Evolutionary conservation across 2,113 vertebrate genomes (phyloP), one percentile per base, ranked within the genome.

Genomic region (Notiomystis cincta): DNA sequence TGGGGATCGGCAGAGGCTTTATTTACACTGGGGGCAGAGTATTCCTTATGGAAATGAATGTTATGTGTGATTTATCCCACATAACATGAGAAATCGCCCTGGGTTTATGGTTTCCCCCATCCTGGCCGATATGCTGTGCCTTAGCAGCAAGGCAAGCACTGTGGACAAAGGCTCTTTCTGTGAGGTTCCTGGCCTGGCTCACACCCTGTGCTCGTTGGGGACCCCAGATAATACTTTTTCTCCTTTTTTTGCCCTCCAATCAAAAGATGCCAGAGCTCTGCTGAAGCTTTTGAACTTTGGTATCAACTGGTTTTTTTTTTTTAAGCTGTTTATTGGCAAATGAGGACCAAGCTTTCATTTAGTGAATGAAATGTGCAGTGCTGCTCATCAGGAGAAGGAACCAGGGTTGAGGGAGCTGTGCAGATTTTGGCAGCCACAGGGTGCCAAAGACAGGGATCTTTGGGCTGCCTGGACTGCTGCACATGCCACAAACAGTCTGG

Each of bases 41-140:
- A 96, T 93, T 96, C 95, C 94, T 96, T 24, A 77, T 97, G 96
- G 96, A 95, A 97, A 94, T 64, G 77, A 91, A 66, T 38, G 93
- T 87, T 96, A 80, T 15, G 4, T 95, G 93, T 96, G 95, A 97
- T 97, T 96, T 94, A 94, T 95, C 91, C 90, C 71, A 81, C 90
- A 79, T 37, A 93, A 93, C 87, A 71, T 67, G 91, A 95, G 90
- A 90, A 91, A 83, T 94, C 28, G 4, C 90, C 86, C 90, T 94
- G 94, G 91, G 90, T 97, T 97, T 97, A 94, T 54, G 79, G 83
- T 92, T 96, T 96, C 94, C 90, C 95, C 5, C 23, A 1, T 31
- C 79, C 91, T 82, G 95, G 90, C 95, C 3, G 54, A 93, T 91
- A 33, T 0, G 15, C 87, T 8, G 21, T 89, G 91, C 90, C 42